Conservation (phyloP, 2,797 vertebrate species). For the Liparis tanakae region DNA sequence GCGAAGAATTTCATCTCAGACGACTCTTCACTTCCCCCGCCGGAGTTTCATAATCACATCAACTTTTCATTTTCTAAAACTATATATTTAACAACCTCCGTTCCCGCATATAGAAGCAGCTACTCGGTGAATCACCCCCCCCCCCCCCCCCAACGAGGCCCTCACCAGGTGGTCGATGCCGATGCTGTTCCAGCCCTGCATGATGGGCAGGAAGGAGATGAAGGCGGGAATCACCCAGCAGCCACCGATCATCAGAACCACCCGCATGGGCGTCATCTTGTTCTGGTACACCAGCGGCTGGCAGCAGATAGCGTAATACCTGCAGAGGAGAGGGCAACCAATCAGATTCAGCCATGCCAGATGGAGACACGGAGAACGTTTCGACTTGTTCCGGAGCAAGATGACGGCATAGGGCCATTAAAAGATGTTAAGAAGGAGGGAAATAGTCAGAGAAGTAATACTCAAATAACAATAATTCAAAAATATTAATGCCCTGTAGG, state of each 20-base stretch:
- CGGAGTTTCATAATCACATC: background rate
- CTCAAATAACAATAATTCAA: too few species aligned
- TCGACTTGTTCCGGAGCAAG: too few species aligned
- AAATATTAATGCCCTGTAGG: too few species aligned
- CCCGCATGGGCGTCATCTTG: constrained; percentile 97
- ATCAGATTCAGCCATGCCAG: too few species aligned
- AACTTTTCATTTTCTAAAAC: constrained; percentile 4
- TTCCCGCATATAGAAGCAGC: background rate
- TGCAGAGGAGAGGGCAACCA: constrained; percentile 53
- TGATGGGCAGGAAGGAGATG: constrained; percentile 98
- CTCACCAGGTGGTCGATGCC: constrained; percentile 95
- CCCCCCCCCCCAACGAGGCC: constrained; percentile 25
- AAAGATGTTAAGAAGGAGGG: too few species aligned
- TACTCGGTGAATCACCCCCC: background rate
- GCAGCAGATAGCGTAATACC: constrained; percentile 99
- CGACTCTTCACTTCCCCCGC: background rate
- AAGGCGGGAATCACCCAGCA: constrained; percentile 97
- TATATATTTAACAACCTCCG: background rate
- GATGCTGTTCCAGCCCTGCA: constrained; percentile 99
- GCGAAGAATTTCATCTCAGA: background rate
- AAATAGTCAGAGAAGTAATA: too few species aligned
- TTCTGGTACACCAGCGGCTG: constrained; percentile 96
- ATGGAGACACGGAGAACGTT: too few species aligned
- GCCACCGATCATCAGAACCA: constrained; percentile 94
- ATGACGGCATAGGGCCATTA: too few species aligned